Base-by-base conservation (phyloP, 2,797 vertebrate genomes). In the Paratrypauchen microcephalus region DNA sequence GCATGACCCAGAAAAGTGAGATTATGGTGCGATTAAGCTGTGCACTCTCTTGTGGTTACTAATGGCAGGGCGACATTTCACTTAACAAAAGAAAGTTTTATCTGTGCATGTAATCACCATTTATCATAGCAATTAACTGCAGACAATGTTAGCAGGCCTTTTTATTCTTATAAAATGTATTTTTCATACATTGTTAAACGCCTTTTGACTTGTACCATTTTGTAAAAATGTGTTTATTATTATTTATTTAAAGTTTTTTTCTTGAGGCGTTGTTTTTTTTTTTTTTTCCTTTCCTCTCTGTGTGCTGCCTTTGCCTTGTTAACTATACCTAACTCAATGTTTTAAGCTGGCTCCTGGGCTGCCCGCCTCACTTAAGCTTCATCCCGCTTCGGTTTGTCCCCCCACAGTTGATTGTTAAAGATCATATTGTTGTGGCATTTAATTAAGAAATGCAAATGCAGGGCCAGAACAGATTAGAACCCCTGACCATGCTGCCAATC, bases 371-470 rank as follows among this genome's bases (percentile, higher is more conserved):
- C 83, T 92, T 91, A 85, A 69, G 75, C 82, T 66, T 72, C 65
- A 62, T 75, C 74, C 30, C 6, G 1, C 41, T 2, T 54, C 75
- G 0, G 69, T 71, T 16, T 23, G 52, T 78, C 70, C 82, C 65
- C 63, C 56, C 69, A 87, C 85, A 88, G 89, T 89, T 90, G 88
- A 92, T 91, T 86, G 83, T 91, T 89, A 74, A 83, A 89, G 88
- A 92, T 91, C 88, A 90, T 90, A 91, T 92, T 92, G 90, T 92
- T 91, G 88, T 92, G 91, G 91, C 91, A 90, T 93, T 92, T 93
- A 89, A 93, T 92, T 92, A 93, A 91, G 84, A 88, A 90, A 93
- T 92, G 91, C 91, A 92, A 92, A 93, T 93, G 81, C 73, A 57
- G 80, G 92, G 89, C 89, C 91, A 78, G 75, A 71, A 79, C 81